Conservation (phyloP, 2,888 invertebrate species). For the Agriopis aurantiaria region DNA sequence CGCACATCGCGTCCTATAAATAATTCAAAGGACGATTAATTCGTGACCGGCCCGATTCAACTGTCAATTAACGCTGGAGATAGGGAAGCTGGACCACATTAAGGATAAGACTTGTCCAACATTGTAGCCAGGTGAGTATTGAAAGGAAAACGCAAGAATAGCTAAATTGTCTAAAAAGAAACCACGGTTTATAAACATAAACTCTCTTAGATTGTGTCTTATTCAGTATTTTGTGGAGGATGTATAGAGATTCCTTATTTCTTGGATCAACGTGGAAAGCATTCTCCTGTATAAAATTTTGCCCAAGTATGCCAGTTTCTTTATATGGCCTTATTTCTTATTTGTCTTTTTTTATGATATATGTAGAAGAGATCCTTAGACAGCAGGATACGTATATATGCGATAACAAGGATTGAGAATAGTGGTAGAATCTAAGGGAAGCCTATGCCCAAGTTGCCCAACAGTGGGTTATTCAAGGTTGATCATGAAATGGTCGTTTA, state of each 20-base stretch:
- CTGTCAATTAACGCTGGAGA: conserved; percentile 79
- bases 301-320: too few relatives aligned
- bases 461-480: too few relatives aligned
- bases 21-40: conserved; percentile 83
- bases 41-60: conserved; percentile 80
- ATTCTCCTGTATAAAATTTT: too few relatives aligned
- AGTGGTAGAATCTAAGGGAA: too few relatives aligned
- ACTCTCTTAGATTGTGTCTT: not conserved
- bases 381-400: too few relatives aligned
- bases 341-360: too few relatives aligned
- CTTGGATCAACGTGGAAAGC: too few relatives aligned
- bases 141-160: conserved; percentile 9
- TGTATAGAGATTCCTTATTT: not conserved
- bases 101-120: conserved; percentile 17
- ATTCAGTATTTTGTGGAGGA: not conserved
- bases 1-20: conserved; percentile 75
- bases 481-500: too few relatives aligned
- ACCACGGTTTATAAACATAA: not conserved
- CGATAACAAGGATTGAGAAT: too few relatives aligned
- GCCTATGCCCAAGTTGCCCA: too few relatives aligned
- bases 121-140: not conserved
- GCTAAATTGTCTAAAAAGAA: not conserved
- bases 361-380: too few relatives aligned
- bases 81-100: conserved; percentile 40
- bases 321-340: too few relatives aligned